Evolutionary conservation across 2,113 vertebrate genomes (phyloP).

Genomic region (Saguinus imperator): DNA sequence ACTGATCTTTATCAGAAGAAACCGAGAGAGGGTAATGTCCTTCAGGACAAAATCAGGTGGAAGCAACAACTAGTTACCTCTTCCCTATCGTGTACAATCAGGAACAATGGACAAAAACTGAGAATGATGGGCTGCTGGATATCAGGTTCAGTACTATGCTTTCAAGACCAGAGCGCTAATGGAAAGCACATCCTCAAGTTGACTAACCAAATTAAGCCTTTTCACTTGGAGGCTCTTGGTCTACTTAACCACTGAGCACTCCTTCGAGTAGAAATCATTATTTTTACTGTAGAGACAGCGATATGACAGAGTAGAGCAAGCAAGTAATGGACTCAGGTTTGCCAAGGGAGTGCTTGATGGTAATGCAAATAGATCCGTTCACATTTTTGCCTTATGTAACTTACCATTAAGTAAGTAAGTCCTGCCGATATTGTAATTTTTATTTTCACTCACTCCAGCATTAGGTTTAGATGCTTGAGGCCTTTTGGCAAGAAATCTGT

Average conservation of each 20-base stretch:
- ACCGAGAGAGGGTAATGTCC: not conserved
- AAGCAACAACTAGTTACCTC: not conserved
- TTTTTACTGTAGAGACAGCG: not conserved
- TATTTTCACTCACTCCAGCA: not conserved
- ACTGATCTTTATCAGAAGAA: not conserved
- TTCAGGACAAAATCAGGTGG: not conserved
- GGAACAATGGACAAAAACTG: not conserved
- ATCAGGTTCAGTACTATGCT: not conserved
- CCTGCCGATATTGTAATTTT: not conserved
- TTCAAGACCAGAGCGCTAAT: not conserved
- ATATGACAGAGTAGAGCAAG: not conserved
- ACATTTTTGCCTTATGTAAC: not conserved
- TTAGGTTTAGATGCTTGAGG: not conserved
- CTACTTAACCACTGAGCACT: not conserved
- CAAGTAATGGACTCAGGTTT: not conserved
- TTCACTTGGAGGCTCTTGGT: not conserved
- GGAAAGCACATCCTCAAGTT: not conserved
- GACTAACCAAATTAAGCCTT: not conserved
- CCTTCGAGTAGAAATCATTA: not conserved
- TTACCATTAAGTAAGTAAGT: not conserved
- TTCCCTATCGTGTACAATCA: not conserved
- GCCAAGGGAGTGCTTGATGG: not conserved
- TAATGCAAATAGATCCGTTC: not conserved
- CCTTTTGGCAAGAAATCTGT: not conserved
- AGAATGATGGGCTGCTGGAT: not conserved